A percentile compares a stretch with the other conserved stretches of the same genome.
phyloP scores from a whole-genome alignment of 2,797 vertebrate genomes.

The Coilia nasus region DNA sequence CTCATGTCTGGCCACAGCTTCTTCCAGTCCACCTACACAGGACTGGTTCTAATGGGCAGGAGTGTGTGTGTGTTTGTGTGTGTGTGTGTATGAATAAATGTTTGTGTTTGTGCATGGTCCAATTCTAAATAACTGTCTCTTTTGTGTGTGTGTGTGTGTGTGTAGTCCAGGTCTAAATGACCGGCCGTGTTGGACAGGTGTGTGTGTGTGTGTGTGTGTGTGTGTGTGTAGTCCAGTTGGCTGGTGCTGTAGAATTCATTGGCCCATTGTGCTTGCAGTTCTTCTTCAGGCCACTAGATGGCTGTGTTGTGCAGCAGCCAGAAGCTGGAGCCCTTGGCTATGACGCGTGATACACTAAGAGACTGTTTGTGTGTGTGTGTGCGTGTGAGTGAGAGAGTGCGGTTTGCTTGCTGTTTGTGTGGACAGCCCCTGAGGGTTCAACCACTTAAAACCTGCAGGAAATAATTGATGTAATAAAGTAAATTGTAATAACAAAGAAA shows the following conservation, averaged over 20 bases:
- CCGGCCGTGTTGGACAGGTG: no score
- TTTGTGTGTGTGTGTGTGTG: no score
- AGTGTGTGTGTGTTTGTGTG: no score
- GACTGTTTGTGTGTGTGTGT: not conserved
- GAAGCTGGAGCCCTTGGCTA: not conserved
- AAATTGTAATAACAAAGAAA: conserved; percentile 40
- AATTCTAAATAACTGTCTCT: no score
- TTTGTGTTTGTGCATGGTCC: no score
- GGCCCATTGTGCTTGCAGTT: conserved; percentile 24
- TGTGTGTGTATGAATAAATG: no score
- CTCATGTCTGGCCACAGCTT: no score
- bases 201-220: no score
- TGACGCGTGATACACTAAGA: not conserved
- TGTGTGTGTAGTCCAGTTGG: not conserved
- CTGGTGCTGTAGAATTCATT: conserved; percentile 13
- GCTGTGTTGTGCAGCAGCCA: conserved; percentile 63
- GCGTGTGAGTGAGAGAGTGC: conserved; percentile 35
- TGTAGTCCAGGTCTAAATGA: no score
- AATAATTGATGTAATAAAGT: conserved; percentile 53
- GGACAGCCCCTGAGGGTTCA: conserved; percentile 52
- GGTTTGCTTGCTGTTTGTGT: conserved; percentile 41
- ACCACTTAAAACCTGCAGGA: conserved; percentile 44
- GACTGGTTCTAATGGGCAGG: no score
- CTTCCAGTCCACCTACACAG: no score
- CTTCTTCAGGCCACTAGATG: conserved; percentile 62